Percentiles rank a stretch among this genome's conserved stretches.
Conservation (phyloP, 2,797 vertebrate species). For the Eulemur coronatus region DNA sequence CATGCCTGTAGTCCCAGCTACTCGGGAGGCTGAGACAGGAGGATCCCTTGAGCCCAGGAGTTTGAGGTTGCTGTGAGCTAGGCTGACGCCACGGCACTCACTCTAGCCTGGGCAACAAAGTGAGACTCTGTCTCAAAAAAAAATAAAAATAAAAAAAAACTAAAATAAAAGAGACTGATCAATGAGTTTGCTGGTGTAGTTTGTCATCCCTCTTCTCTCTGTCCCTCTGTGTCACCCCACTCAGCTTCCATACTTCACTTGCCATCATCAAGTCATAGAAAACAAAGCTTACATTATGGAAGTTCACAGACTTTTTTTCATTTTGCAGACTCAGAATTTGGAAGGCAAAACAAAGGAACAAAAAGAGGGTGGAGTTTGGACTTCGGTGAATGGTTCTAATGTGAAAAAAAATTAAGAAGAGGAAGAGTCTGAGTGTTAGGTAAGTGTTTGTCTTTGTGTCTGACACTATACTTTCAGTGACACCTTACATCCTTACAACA, state of each 20-base stretch:
- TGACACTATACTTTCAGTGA: background rate
- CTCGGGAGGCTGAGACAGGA: too few relatives aligned
- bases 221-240: background rate
- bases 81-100: too few relatives aligned
- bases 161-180: background rate
- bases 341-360: constrained; percentile 42
- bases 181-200: background rate
- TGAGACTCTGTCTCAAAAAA: too few relatives aligned
- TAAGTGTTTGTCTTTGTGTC: background rate
- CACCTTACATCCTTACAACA: background rate
- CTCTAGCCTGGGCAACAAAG: too few relatives aligned
- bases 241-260: background rate
- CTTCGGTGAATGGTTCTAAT: background rate
- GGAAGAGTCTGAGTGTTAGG: background rate
- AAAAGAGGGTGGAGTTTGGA: background rate
- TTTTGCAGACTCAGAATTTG: constrained; percentile 42
- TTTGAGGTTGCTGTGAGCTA: too few relatives aligned
- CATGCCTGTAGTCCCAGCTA: too few relatives aligned
- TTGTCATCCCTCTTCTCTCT: background rate
- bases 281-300: constrained; percentile 54
- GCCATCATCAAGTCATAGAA: constrained; percentile 42
- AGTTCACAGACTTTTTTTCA: background rate
- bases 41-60: too few relatives aligned
- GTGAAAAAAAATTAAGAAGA: background rate
- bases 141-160: too few relatives aligned